Percentiles rank a stretch among this genome's conserved stretches.
Conservation (phyloP, 2,113 vertebrate genomes). For the Turdus rufiventris region DNA sequence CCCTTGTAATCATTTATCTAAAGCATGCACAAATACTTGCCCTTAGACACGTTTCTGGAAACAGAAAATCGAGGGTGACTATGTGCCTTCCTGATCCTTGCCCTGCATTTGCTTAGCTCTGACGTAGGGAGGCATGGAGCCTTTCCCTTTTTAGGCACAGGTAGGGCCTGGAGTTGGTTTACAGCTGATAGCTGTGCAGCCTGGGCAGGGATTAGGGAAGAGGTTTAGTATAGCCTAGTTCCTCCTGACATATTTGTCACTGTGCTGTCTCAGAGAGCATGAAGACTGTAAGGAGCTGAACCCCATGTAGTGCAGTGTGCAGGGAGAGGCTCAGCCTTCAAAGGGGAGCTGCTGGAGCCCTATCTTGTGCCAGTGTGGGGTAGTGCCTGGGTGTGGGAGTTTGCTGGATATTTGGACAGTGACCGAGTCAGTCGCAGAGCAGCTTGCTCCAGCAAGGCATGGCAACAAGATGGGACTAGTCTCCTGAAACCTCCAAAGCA, state of each 20-base stretch:
- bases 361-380: accelerated
- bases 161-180: neutral
- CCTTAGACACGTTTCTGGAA: neutral
- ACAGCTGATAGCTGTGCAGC: neutral
- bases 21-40: neutral
- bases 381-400: neutral
- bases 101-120: neutral
- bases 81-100: neutral
- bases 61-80: neutral
- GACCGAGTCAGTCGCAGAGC: accelerated
- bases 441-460: neutral
- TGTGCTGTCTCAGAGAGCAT: neutral
- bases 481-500: neutral
- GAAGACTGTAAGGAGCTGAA: neutral
- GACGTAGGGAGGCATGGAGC: neutral
- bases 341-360: neutral
- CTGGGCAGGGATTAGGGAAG: neutral
- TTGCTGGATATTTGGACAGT: neutral
- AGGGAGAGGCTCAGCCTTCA: neutral
- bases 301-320: accelerated
- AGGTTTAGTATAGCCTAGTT: neutral
- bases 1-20: constrained; percentile 33
- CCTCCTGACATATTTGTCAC: neutral
- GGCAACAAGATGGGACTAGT: neutral
- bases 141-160: neutral